These are phyloP conservation scores for Salmo trutta DNA, from an alignment of 2,797 vertebrate genomes.

Conservation along the genomic window DNA sequence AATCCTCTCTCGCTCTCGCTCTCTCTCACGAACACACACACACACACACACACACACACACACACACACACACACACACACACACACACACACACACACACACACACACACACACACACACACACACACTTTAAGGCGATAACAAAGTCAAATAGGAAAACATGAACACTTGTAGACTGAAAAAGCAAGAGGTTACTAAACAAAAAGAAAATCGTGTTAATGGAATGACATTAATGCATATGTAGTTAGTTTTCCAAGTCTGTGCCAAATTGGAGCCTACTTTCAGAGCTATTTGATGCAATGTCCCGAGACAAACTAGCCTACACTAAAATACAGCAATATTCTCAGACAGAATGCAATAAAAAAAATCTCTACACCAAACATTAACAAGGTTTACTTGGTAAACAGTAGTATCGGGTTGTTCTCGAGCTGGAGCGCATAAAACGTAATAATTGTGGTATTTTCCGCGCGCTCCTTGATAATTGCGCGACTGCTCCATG, in stretches of 20 bases:
- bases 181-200: background rate
- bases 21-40: conserved; percentile 20
- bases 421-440: conserved; percentile 11
- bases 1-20: conserved; percentile 10
- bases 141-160: background rate
- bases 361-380: background rate
- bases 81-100: background rate
- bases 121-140: background rate
- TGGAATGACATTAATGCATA: background rate
- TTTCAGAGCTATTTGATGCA: background rate
- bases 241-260: background rate
- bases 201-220: background rate
- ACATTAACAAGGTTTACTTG: conserved; percentile 22
- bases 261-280: background rate
- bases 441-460: conserved; percentile 12
- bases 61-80: conserved; percentile 23
- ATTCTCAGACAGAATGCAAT: background rate
- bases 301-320: background rate
- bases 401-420: conserved; percentile 13
- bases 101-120: background rate
- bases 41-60: conserved; percentile 27
- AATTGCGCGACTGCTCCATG: background rate
- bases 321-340: background rate
- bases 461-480: background rate
- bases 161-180: background rate